Evolutionary conservation across 2,797 vertebrate species (phyloP).

Genomic region (Sebastolobus alascanus): DNA sequence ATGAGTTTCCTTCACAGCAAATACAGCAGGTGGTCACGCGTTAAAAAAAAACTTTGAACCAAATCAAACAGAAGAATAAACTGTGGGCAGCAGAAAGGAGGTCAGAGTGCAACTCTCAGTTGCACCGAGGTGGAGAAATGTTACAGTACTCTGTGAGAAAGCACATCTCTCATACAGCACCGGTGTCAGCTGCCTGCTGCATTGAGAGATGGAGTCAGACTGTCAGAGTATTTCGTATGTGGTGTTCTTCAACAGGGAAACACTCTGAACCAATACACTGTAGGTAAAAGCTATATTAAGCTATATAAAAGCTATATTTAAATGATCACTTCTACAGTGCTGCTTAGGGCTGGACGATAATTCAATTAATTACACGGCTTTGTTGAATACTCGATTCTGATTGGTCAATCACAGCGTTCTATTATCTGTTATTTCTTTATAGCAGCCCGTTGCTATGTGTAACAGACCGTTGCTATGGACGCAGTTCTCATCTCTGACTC

Average conservation of each 20-base stretch:
- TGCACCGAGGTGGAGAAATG: slow-evolving; percentile 5
- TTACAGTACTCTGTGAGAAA: slow-evolving; percentile 15
- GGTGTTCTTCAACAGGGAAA: background rate
- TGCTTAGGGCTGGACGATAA: background rate
- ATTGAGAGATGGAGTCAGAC: background rate
- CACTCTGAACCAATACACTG: fast-evolving
- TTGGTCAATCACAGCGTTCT: too few species aligned
- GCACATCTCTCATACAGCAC: slow-evolving; percentile 4
- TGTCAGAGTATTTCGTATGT: background rate
- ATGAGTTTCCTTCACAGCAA: background rate
- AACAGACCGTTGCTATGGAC: too few species aligned
- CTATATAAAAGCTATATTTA: background rate
- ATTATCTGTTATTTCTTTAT: too few species aligned
- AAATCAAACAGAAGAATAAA: slow-evolving; percentile 21
- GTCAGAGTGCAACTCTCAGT: background rate
- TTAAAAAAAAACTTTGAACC: slow-evolving; percentile 4
- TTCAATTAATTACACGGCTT: too few species aligned
- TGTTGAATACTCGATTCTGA: too few species aligned
- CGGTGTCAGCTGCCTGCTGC: slow-evolving; percentile 7
- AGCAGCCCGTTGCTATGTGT: too few species aligned
- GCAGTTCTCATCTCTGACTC: fast-evolving
- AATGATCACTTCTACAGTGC: background rate
- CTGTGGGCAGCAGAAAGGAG: background rate
- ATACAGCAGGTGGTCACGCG: slow-evolving; percentile 9
- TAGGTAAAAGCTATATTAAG: background rate